Percentiles rank a stretch among this genome's conserved stretches.
These are phyloP conservation scores for Mirounga angustirostris DNA, from an alignment of 2,113 vertebrate genomes.

Conservation along the genomic window DNA sequence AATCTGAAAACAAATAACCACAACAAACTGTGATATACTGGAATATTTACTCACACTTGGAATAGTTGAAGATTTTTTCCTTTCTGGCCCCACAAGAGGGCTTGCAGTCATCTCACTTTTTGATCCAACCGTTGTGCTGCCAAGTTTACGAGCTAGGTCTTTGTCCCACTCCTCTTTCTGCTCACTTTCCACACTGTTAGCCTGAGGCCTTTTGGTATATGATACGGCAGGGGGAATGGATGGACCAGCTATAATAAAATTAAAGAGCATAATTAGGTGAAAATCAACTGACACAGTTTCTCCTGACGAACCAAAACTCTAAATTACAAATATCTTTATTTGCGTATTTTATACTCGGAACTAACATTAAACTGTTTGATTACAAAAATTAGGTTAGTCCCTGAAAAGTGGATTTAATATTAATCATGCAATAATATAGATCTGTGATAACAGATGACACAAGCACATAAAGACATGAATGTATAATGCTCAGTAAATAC, in stretches of 20 bases:
- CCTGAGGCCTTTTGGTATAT: constrained; percentile 96
- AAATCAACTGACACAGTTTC: constrained; percentile 49
- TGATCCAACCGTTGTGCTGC: constrained; percentile 92
- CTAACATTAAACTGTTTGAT: background rate
- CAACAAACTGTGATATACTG: background rate
- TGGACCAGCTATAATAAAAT: constrained; percentile 91
- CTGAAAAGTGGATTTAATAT: background rate
- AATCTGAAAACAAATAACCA: background rate
- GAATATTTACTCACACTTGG: constrained; percentile 91
- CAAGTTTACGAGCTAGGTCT: constrained; percentile 91
- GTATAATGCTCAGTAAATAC: constrained; percentile 75
- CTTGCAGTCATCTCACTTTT: constrained; percentile 95
- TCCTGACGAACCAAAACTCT: background rate
- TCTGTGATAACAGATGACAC: background rate
- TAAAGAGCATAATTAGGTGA: constrained; percentile 70
- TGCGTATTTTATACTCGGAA: background rate
- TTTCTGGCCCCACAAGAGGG: constrained; percentile 95
- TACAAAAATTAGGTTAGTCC: background rate
- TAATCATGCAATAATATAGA: background rate
- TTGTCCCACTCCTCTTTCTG: constrained; percentile 97
- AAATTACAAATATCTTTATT: background rate
- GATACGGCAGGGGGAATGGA: constrained; percentile 95
- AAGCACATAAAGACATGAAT: constrained; percentile 78
- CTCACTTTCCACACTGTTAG: constrained; percentile 96
- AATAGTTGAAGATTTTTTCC: constrained; percentile 93